Conservation (phyloP, 2,113 vertebrate species). For the Brachyhypopomus occidentalis region DNA sequence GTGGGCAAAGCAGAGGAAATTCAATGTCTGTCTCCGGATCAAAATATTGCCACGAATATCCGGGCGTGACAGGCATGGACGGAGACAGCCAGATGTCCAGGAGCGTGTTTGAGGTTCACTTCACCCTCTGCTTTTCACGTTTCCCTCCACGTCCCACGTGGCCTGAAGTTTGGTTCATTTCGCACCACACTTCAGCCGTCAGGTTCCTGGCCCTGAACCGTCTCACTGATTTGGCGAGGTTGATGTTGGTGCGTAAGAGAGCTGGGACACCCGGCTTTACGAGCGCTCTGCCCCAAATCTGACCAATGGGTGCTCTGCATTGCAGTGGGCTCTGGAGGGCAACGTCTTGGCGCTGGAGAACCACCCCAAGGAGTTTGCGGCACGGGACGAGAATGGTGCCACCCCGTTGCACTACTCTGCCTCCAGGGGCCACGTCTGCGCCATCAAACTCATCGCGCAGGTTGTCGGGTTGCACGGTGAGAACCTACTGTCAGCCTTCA, state of each 20-base stretch:
- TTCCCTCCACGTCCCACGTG: too few species aligned
- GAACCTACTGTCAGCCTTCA: too few species aligned
- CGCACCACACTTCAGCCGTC: too few species aligned
- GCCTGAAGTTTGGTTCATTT: too few species aligned
- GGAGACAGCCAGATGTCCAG: neutral
- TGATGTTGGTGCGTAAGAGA: neutral
- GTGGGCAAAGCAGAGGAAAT: neutral
- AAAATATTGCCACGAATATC: constrained; percentile 23
- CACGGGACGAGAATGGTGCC: constrained; percentile 69
- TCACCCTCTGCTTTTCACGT: too few species aligned
- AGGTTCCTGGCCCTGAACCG: neutral
- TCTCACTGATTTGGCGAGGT: neutral
- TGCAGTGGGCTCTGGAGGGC: constrained; percentile 74
- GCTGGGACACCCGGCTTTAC: too few species aligned
- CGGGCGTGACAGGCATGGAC: constrained; percentile 41
- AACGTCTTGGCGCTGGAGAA: constrained; percentile 69
- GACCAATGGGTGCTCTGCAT: neutral
- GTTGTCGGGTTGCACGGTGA: constrained; percentile 77
- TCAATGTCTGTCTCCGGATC: neutral
- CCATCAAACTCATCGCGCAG: constrained; percentile 76
- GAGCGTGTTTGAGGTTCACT: constrained; percentile 52
- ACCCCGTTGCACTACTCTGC: constrained; percentile 79
- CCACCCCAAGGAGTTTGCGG: constrained; percentile 65
- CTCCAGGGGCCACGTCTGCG: constrained; percentile 72
- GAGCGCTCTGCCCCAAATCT: too few species aligned